These are phyloP conservation scores for Saimiri boliviensis DNA, from an alignment of 2,113 vertebrate genomes.

Conservation along the genomic window DNA sequence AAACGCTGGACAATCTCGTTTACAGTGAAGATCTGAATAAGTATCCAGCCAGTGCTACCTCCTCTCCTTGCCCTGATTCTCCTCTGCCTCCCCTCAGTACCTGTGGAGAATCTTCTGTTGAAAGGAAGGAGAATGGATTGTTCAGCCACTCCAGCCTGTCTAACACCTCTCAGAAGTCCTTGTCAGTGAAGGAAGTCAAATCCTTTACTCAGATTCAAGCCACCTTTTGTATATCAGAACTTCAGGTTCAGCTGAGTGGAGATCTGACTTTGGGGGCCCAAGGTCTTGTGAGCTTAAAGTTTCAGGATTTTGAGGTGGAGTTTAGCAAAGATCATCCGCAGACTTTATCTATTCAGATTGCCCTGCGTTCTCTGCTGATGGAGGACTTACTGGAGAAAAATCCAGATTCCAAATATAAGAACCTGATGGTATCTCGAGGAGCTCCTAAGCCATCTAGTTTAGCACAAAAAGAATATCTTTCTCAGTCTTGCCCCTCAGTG, in stretches of 20 bases:
- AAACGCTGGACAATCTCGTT: slow-evolving; percentile 96
- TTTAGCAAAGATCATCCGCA: slow-evolving; percentile 96
- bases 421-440: slow-evolving; percentile 97
- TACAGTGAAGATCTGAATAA: slow-evolving; percentile 91
- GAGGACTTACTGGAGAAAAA: slow-evolving; percentile 96
- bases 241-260: slow-evolving; percentile 95
- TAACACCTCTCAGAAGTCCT: slow-evolving; percentile 81
- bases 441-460: slow-evolving; percentile 95
- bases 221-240: slow-evolving; percentile 92
- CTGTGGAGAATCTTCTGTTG: slow-evolving; percentile 86
- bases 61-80: slow-evolving; percentile 86
- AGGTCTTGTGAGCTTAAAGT: slow-evolving; percentile 95
- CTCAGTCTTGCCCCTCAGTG: slow-evolving; percentile 93
- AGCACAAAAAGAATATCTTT: slow-evolving; percentile 95
- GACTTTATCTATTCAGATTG: slow-evolving; percentile 91
- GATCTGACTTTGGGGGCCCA: slow-evolving; percentile 96
- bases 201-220: slow-evolving; percentile 95
- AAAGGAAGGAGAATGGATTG: slow-evolving; percentile 88
- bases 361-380: slow-evolving; percentile 95
- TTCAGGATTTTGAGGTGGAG: slow-evolving; percentile 96
- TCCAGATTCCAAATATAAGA: slow-evolving; percentile 94
- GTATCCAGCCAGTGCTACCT: slow-evolving; percentile 74
- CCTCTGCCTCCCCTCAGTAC: slow-evolving; percentile 86
- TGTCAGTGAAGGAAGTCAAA: slow-evolving; percentile 78
- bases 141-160: slow-evolving; percentile 91